Evolutionary conservation across 2,797 vertebrate genomes (phyloP).

Genomic region (Sebastes matsubarae): DNA sequence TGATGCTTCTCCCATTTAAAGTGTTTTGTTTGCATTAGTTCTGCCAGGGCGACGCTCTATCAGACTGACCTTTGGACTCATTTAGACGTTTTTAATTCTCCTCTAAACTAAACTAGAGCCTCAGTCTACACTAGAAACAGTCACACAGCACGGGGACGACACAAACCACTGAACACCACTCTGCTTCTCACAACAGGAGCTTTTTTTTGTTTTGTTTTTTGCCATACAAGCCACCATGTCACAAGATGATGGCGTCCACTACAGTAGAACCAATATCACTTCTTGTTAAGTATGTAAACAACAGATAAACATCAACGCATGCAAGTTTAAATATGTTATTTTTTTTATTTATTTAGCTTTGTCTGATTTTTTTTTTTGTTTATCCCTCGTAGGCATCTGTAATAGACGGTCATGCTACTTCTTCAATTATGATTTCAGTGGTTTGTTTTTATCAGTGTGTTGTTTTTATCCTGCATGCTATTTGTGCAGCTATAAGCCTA

Average conservation of each 20-base stretch:
- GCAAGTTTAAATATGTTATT: slow-evolving; percentile 89
- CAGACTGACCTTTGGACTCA: slow-evolving; percentile 43
- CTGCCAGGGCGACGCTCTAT: slow-evolving; percentile 56
- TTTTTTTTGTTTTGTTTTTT: slow-evolving; percentile 30
- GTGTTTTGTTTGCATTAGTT: slow-evolving; percentile 76
- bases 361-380: slow-evolving; percentile 44
- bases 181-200: slow-evolving; percentile 76
- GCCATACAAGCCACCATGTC: slow-evolving; percentile 85
- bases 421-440: slow-evolving; percentile 86
- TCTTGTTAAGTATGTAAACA: slow-evolving; percentile 88
- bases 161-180: slow-evolving; percentile 95
- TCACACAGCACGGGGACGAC: slow-evolving; percentile 92
- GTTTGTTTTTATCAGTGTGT: slow-evolving; percentile 72
- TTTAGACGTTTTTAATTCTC: slow-evolving; percentile 53
- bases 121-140: slow-evolving; percentile 89
- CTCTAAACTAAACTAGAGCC: slow-evolving; percentile 85
- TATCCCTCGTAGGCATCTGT: slow-evolving; percentile 69
- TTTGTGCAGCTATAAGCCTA: slow-evolving; percentile 82
- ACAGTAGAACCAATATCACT: slow-evolving; percentile 88
- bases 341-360: slow-evolving; percentile 40
- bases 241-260: slow-evolving; percentile 91
- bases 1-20: background rate
- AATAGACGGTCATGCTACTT: slow-evolving; percentile 91
- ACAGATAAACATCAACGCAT: slow-evolving; percentile 95
- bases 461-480: slow-evolving; percentile 91